These are phyloP conservation scores for Proteles cristata DNA, from an alignment of 2,113 vertebrate species.

Conservation along the genomic window DNA sequence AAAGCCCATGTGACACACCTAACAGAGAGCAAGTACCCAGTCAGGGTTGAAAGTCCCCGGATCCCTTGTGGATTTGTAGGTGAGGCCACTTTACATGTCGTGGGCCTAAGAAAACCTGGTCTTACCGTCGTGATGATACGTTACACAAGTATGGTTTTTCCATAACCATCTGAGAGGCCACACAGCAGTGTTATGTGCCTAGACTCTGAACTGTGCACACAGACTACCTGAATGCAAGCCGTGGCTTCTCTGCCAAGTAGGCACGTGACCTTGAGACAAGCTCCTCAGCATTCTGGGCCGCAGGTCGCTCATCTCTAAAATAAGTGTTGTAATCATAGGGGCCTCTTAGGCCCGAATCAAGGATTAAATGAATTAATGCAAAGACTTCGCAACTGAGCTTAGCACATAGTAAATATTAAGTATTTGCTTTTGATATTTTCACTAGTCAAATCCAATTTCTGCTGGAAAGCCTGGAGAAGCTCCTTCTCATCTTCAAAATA, in stretches of 20 bases:
- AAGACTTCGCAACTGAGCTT: neutral
- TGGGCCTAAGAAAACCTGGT: neutral
- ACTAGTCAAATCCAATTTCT: neutral
- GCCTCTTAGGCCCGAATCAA: neutral
- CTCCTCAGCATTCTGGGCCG: rapidly evolving
- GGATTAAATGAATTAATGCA: neutral
- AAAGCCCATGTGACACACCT: rapidly evolving
- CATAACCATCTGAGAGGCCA: neutral
- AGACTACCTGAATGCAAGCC: rapidly evolving
- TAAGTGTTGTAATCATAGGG: neutral
- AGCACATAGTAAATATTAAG: neutral
- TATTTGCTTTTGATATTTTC: neutral
- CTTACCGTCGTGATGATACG: rapidly evolving
- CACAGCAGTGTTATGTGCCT: rapidly evolving
- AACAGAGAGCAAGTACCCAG: neutral
- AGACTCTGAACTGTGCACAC: neutral
- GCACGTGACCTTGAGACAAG: neutral
- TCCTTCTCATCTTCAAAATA: neutral
- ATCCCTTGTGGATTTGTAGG: neutral
- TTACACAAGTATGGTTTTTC: neutral
- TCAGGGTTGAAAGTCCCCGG: neutral
- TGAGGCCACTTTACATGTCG: neutral
- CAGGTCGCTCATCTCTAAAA: neutral
- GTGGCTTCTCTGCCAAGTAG: rapidly evolving
- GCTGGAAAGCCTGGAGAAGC: neutral